Evolutionary conservation across 2,888 invertebrate species (phyloP).

Genomic region (Cactoblastis cactorum): DNA sequence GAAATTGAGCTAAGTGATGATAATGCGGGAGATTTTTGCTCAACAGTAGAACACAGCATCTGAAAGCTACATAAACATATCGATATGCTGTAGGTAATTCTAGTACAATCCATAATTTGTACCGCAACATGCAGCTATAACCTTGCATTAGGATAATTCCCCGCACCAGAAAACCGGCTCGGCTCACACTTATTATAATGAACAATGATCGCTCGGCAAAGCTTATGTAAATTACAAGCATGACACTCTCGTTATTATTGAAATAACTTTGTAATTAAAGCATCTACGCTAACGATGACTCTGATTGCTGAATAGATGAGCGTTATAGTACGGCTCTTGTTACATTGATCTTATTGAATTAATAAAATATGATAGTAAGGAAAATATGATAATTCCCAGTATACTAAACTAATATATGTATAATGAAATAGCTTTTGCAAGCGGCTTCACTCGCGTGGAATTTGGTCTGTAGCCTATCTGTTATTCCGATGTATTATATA

Average conservation of each 20-base stretch:
- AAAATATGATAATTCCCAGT: background rate
- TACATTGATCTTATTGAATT: background rate
- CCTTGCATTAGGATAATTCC: conserved; percentile 62
- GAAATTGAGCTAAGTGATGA: too few relatives aligned
- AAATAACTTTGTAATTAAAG: conserved; percentile 47
- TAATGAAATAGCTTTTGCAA: too few relatives aligned
- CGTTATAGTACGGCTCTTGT: background rate
- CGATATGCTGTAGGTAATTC: background rate
- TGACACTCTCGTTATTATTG: conserved; percentile 45
- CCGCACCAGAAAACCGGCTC: conserved; percentile 37
- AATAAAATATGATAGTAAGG: too few relatives aligned
- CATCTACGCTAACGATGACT: conserved; percentile 20
- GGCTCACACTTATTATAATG: conserved; percentile 45
- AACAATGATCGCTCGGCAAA: conserved; percentile 52
- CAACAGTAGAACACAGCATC: too few relatives aligned
- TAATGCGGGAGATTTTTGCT: too few relatives aligned
- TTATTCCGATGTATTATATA: too few relatives aligned
- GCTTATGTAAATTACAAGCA: conserved; percentile 52
- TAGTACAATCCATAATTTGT: conserved; percentile 32
- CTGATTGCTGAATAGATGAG: background rate
- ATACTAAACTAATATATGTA: background rate
- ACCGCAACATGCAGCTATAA: conserved; percentile 38
- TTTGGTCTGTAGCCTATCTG: too few relatives aligned
- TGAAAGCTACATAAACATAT: too few relatives aligned
- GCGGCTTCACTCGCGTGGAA: too few relatives aligned